Conservation (phyloP, 2,797 vertebrate genomes). For the Siniperca scherzeri region DNA sequence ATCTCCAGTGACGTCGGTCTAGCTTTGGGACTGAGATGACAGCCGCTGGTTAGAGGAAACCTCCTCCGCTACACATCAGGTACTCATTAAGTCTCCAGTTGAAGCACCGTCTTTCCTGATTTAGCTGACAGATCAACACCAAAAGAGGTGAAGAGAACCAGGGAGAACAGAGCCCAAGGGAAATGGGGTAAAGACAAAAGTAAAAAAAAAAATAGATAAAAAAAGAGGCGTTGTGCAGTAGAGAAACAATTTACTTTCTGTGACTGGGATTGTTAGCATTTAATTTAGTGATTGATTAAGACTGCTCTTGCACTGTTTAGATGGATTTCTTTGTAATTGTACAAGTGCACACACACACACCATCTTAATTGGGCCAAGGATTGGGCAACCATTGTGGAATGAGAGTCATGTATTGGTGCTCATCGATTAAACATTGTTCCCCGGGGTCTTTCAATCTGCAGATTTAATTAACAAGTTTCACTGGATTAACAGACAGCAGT, state of each 20-base stretch:
- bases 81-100: conserved; percentile 44
- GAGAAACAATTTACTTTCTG: conserved; percentile 39
- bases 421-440: conserved; percentile 78
- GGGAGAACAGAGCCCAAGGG: conserved; percentile 5
- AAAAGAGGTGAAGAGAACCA: neutral
- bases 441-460: conserved; percentile 69
- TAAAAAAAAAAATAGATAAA: conserved; percentile 14
- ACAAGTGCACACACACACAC: conserved; percentile 11
- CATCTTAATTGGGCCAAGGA: conserved; percentile 38
- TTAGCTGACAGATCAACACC: conserved; percentile 38
- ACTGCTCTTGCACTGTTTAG: conserved; percentile 39
- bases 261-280: conserved; percentile 33
- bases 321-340: conserved; percentile 45
- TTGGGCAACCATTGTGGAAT: conserved; percentile 51
- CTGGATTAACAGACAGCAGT: conserved; percentile 66
- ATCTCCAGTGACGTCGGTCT: conserved; percentile 11
- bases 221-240: neutral
- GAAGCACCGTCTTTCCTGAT: conserved; percentile 11
- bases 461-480: conserved; percentile 80
- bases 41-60: conserved; percentile 46
- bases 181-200: neutral
- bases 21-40: conserved; percentile 40
- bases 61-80: conserved; percentile 20
- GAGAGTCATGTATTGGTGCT: conserved; percentile 78
- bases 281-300: conserved; percentile 45